A percentile compares a stretch with the other conserved stretches of the same genome.
Conservation (phyloP, 2,797 vertebrate species). For the Chrysolophus pictus region DNA sequence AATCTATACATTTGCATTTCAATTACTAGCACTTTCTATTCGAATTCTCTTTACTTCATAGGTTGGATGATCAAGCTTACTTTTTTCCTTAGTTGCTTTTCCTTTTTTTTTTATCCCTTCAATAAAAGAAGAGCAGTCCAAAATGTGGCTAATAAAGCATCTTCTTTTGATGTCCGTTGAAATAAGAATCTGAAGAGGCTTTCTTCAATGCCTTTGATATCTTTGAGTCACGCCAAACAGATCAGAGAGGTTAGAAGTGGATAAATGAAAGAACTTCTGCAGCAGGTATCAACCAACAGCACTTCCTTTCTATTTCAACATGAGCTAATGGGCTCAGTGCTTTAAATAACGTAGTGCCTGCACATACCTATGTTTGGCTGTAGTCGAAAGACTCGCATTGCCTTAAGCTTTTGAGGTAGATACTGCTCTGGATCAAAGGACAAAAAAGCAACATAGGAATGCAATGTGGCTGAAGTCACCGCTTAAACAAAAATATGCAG, state of each 20-base stretch:
- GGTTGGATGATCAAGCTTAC: background rate
- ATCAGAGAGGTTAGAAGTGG: background rate
- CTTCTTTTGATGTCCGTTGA: background rate
- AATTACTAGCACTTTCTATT: background rate
- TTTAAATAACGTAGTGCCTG: background rate
- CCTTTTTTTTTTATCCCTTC: too few relatives aligned
- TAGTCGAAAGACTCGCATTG: background rate
- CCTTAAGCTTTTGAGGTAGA: background rate
- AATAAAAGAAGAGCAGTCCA: background rate
- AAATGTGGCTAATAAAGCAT: background rate
- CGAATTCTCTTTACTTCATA: background rate
- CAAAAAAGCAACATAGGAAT: background rate
- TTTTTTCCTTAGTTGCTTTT: background rate
- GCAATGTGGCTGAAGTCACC: background rate
- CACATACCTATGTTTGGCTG: background rate
- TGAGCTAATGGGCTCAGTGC: background rate
- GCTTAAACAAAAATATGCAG: background rate
- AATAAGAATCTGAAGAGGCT: background rate
- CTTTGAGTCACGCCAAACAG: background rate
- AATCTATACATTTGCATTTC: background rate
- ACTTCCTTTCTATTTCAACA: background rate
- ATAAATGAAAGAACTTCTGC: background rate
- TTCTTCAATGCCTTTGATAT: background rate
- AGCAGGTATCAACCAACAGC: background rate
- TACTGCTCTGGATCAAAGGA: background rate